phyloP scores from a whole-genome alignment of 2,888 invertebrate species.

The Lydus trimaculatus region DNA sequence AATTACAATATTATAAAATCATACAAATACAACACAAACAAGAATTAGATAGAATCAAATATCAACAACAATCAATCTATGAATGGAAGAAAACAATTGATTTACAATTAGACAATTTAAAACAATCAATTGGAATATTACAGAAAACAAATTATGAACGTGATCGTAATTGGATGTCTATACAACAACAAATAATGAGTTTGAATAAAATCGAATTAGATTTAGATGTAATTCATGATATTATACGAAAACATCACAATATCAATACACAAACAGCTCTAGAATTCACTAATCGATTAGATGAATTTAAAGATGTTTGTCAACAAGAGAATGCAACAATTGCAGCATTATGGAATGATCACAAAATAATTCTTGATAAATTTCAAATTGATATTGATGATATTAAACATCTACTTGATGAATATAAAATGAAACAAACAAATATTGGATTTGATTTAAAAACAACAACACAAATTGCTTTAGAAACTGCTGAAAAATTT shows the following conservation, averaged over 20 bases:
- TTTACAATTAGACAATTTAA: constrained; percentile 62
- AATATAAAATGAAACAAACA: constrained; percentile 61
- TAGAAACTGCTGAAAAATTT: constrained; percentile 63
- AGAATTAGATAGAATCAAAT: constrained; percentile 49
- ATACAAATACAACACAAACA: constrained; percentile 34
- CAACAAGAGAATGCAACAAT: constrained; percentile 56
- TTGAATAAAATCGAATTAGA: constrained; percentile 48
- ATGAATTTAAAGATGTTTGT: constrained; percentile 54
- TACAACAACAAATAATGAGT: constrained; percentile 43
- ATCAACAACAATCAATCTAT: constrained; percentile 60
- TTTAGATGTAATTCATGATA: constrained; percentile 44
- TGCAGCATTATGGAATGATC: constrained; percentile 57
- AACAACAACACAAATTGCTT: constrained; percentile 62
- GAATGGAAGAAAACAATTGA: constrained; percentile 64
- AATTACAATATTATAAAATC: constrained; percentile 33
- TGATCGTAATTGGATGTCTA: constrained; percentile 35
- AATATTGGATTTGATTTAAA: constrained; percentile 62
- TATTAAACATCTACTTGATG: constrained; percentile 50
- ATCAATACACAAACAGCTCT: constrained; percentile 44
- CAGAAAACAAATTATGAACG: constrained; percentile 41
- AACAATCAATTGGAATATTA: constrained; percentile 48
- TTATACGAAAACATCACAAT: constrained; percentile 50
- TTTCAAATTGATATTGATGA: constrained; percentile 43
- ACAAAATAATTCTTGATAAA: constrained; percentile 51
- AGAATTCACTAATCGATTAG: constrained; percentile 42